Percentiles rank a stretch among this genome's conserved stretches.
Conservation (phyloP, 1,140 invertebrate species). For the Plutomurus gul region DNA sequence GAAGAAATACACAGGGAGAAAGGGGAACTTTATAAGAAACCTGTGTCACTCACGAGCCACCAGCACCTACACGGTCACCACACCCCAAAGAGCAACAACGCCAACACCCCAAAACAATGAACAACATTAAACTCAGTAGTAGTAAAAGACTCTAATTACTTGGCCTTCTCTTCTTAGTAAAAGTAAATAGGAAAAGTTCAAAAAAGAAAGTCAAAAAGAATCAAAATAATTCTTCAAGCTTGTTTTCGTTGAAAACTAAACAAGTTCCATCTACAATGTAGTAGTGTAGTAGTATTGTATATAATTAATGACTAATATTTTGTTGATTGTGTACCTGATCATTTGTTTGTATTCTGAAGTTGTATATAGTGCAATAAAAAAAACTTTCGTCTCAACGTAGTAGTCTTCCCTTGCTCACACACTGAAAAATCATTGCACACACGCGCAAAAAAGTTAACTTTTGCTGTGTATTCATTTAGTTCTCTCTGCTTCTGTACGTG, state of each 20-base stretch:
- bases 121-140: conserved; percentile 33
- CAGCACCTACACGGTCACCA: not conserved
- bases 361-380: not conserved
- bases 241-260: not conserved
- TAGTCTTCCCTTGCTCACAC: no score
- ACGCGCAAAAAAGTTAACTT: no score
- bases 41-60: no score
- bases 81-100: not conserved
- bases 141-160: conserved; percentile 33
- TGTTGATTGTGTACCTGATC: conserved; percentile 26
- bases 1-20: no score
- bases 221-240: conserved; percentile 17
- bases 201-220: conserved; percentile 2
- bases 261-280: no score
- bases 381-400: not conserved
- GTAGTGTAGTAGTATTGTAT: not conserved
- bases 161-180: conserved; percentile 40
- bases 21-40: no score
- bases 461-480: no score
- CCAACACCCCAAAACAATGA: conserved; percentile 28
- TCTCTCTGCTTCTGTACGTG: no score
- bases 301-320: conserved; percentile 22
- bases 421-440: no score
- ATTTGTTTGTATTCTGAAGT: conserved; percentile 14
- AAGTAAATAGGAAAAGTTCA: conserved; percentile 13